Percentiles rank a stretch among this genome's conserved stretches.
These are phyloP conservation scores for Trachemys scripta DNA, from an alignment of 2,113 vertebrate species.

Conservation along the genomic window DNA sequence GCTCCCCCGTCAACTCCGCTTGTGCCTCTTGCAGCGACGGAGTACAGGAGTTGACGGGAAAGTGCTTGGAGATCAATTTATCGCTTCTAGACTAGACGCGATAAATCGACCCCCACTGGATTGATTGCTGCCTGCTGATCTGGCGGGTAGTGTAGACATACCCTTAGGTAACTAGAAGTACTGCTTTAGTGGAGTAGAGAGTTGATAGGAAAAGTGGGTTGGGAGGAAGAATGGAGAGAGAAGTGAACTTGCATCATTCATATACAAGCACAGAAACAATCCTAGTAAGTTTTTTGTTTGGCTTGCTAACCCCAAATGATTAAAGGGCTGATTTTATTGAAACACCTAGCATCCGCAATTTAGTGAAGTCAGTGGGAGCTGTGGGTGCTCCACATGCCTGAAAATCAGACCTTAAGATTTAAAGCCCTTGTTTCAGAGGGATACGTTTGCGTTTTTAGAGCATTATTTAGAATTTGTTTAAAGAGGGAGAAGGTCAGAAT, in stretches of 20 bases:
- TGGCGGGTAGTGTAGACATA: too few relatives aligned
- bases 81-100: too few relatives aligned
- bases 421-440: background rate
- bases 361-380: background rate
- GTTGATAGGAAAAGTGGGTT: background rate
- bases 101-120: too few relatives aligned
- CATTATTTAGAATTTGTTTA: background rate
- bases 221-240: background rate
- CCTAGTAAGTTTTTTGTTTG: background rate
- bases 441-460: background rate
- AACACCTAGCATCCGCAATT: background rate
- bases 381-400: background rate
- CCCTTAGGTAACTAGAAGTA: accelerated
- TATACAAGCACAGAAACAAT: background rate
- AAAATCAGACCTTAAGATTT: background rate
- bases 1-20: too few relatives aligned
- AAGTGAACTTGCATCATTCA: background rate
- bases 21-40: too few relatives aligned
- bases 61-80: too few relatives aligned
- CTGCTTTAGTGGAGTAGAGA: background rate
- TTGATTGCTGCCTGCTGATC: too few relatives aligned
- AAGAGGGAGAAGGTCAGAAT: background rate
- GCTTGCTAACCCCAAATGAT: background rate
- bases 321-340: background rate
- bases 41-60: too few relatives aligned